Conservation (phyloP, 2,888 invertebrate genomes). For the Amiota mariae region DNA sequence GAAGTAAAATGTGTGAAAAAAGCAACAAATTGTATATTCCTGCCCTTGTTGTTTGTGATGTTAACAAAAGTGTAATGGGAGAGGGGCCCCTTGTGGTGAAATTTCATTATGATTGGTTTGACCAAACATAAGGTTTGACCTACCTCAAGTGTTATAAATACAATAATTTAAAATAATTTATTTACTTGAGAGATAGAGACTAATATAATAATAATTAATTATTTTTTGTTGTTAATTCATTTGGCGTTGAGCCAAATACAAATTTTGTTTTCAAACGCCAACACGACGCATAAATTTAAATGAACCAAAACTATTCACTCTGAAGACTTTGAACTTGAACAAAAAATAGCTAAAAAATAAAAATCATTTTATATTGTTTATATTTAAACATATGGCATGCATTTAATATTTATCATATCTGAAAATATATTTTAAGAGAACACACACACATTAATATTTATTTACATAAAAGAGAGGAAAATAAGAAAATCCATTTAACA, state of each 20-base stretch:
- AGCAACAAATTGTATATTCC: neutral
- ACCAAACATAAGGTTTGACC: too few relatives aligned
- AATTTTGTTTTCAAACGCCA: neutral
- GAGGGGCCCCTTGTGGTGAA: too few relatives aligned
- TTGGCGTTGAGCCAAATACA: neutral
- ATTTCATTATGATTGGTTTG: too few relatives aligned
- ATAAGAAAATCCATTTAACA: too few relatives aligned
- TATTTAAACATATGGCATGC: conserved; percentile 1
- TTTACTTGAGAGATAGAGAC: neutral
- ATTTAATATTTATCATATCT: neutral
- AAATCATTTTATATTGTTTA: neutral
- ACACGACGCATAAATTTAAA: neutral
- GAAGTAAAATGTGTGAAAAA: conserved; percentile 41
- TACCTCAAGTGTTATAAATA: too few relatives aligned
- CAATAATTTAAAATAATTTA: too few relatives aligned
- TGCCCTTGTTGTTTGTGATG: too few relatives aligned
- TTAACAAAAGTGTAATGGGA: too few relatives aligned
- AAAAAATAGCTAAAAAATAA: neutral
- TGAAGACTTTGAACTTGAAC: conserved; percentile 12
- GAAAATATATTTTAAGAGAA: too few relatives aligned
- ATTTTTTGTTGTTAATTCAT: neutral
- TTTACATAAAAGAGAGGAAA: too few relatives aligned
- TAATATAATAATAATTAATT: neutral
- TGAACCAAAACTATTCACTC: neutral
- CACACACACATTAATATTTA: too few relatives aligned